phyloP scores from a whole-genome alignment of 2,113 vertebrate genomes.

The Regulus satrapa region DNA sequence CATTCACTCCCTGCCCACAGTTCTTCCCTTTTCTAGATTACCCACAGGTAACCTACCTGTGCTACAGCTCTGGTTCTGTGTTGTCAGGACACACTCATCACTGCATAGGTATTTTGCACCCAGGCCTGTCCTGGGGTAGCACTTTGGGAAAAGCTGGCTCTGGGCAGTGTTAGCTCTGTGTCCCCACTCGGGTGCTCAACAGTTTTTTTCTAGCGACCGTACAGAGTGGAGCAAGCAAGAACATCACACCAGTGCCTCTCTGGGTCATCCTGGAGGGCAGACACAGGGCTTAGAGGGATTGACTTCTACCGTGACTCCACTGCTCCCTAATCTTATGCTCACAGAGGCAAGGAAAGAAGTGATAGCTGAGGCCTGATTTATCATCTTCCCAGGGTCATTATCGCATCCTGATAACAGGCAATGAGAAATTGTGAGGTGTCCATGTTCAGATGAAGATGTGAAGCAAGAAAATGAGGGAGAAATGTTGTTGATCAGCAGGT shows the following conservation, averaged over 20 bases:
- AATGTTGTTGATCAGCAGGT: accelerated
- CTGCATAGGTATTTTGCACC: neutral
- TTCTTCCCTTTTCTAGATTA: neutral
- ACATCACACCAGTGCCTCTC: neutral
- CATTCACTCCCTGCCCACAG: neutral
- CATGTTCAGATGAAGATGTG: neutral
- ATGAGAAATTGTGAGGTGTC: neutral
- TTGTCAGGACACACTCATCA: neutral
- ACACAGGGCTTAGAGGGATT: neutral
- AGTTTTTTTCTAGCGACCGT: neutral
- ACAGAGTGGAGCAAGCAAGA: neutral
- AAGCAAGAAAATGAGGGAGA: neutral
- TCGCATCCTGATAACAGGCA: neutral
- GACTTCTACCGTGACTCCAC: accelerated
- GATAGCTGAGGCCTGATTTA: neutral
- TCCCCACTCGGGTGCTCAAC: neutral
- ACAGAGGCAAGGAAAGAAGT: neutral
- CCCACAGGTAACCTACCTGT: neutral
- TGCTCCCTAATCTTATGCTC: neutral
- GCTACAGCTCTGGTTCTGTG: neutral
- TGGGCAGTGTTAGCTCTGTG: neutral
- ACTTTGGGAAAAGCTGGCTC: neutral
- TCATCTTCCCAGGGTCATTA: neutral
- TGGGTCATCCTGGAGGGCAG: neutral
- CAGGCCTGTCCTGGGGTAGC: neutral